phyloP scores from a whole-genome alignment of 2,113 vertebrate species.

The Pituophis catenifer region DNA sequence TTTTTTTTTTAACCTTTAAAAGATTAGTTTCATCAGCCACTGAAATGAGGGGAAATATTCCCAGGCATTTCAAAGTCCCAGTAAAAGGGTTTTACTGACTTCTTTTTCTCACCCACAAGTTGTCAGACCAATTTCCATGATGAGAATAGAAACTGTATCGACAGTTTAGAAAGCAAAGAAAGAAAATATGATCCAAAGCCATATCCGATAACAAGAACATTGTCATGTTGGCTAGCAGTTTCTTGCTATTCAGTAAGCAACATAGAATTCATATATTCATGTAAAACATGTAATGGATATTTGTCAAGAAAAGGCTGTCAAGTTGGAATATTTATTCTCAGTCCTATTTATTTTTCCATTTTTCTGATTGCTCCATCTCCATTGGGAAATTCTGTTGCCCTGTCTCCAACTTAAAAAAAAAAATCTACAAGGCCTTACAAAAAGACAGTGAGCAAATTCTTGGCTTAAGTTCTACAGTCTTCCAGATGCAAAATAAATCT shows the following conservation, averaged over 20 bases:
- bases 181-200: background rate
- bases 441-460: background rate
- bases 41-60: background rate
- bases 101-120: slow-evolving; percentile 1
- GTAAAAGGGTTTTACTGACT: background rate
- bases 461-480: background rate
- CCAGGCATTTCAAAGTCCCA: background rate
- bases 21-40: background rate
- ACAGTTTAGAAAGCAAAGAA: slow-evolving; percentile 3
- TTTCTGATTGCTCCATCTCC: background rate
- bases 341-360: background rate
- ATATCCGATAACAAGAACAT: slow-evolving; percentile 8
- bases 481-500: background rate
- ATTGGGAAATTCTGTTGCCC: background rate
- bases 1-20: slow-evolving; percentile 10
- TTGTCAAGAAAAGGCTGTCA: background rate
- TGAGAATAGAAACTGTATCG: background rate
- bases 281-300: background rate
- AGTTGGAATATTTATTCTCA: background rate
- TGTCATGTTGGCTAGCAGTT: background rate
- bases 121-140: background rate
- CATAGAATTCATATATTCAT: background rate
- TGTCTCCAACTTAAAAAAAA: background rate
- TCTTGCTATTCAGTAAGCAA: background rate
- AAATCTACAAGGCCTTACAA: background rate